Percentiles rank a stretch among this genome's conserved stretches.
phyloP scores from a whole-genome alignment of 2,888 invertebrate genomes.

The Osedax frankpressi region DNA sequence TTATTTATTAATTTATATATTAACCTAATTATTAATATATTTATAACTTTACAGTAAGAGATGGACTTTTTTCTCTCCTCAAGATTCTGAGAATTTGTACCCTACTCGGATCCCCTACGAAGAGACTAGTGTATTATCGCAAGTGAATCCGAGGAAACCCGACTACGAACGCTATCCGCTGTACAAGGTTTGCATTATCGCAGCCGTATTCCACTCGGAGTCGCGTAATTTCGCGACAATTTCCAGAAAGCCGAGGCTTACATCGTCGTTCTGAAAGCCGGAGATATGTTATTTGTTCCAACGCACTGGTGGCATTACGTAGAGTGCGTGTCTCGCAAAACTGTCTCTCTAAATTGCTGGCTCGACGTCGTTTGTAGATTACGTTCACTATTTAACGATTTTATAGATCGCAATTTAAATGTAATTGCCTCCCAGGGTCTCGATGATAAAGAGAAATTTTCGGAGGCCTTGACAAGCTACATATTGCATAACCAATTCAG shows the following conservation, averaged over 20 bases:
- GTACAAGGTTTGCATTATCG: constrained; percentile 18
- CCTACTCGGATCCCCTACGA: constrained; percentile 83
- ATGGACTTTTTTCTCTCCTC: constrained; percentile 81
- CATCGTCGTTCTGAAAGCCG: constrained; percentile 61
- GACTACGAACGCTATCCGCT: constrained; percentile 19
- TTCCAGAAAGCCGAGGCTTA: constrained; percentile 40
- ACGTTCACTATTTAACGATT: too few relatives aligned
- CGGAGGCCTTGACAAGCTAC: not conserved
- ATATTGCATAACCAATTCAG: too few relatives aligned
- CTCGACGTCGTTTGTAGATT: constrained; percentile 54
- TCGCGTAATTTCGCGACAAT: too few relatives aligned
- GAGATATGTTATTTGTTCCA: constrained; percentile 77
- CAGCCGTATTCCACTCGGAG: too few relatives aligned
- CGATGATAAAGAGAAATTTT: not conserved
- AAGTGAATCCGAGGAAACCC: constrained; percentile 51
- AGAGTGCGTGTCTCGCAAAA: constrained; percentile 52
- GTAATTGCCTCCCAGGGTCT: too few relatives aligned
- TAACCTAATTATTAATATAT: too few relatives aligned
- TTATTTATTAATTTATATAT: too few relatives aligned
- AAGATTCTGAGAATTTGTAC: constrained; percentile 55
- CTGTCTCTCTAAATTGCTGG: constrained; percentile 61
- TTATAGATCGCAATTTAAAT: too few relatives aligned
- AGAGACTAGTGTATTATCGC: constrained; percentile 83
- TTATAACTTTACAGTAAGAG: constrained; percentile 69
- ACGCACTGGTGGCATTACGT: constrained; percentile 95